Conservation (phyloP, 2,888 invertebrate genomes). For the Drosophila histrio region DNA sequence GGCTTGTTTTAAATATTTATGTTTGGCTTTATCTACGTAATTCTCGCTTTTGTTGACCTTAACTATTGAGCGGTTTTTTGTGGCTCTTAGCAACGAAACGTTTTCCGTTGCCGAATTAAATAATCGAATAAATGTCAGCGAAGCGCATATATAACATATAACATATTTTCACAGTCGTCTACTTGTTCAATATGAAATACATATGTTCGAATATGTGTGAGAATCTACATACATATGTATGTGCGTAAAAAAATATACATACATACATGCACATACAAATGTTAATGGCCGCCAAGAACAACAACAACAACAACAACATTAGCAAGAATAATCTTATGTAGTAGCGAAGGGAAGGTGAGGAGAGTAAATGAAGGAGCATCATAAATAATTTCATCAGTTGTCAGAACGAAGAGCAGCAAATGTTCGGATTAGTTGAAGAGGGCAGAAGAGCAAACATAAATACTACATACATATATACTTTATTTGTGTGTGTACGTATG, state of each 20-base stretch:
- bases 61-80: neutral
- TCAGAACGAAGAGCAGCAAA: conserved; percentile 44
- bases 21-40: conserved; percentile 15
- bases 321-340: conserved; percentile 12
- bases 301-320: conserved; percentile 4
- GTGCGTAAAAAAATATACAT: neutral
- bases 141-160: conserved; percentile 28
- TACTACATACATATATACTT: neutral
- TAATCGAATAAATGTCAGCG: conserved; percentile 47
- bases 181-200: conserved; percentile 39
- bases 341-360: neutral
- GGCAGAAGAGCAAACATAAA: conserved; percentile 7
- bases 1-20: neutral
- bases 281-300: conserved; percentile 22
- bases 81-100: conserved; percentile 33
- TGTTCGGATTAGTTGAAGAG: conserved; percentile 51
- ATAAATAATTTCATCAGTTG: conserved; percentile 76
- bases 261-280: conserved; percentile 7
- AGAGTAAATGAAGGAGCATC: conserved; percentile 34
- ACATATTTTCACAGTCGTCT: conserved; percentile 31
- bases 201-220: neutral
- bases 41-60: conserved; percentile 7
- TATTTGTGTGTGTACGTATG: conserved; percentile 9
- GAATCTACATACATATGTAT: neutral
- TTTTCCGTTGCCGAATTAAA: conserved; percentile 24